These are phyloP conservation scores for Stenotaenia linearis DNA, from an alignment of 2,888 invertebrate genomes.

Conservation along the genomic window DNA sequence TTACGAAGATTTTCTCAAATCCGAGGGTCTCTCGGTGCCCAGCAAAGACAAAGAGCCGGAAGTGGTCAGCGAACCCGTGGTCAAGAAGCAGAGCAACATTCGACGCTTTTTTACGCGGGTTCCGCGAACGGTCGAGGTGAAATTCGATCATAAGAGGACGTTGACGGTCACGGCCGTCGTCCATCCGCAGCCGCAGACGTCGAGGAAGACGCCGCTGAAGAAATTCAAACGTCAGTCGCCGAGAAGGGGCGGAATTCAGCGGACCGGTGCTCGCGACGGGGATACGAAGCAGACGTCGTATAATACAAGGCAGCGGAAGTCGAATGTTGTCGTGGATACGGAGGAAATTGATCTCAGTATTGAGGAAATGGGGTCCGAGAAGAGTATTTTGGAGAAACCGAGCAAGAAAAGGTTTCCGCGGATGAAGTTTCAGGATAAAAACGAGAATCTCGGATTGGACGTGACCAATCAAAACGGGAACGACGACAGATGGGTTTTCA, in stretches of 20 bases:
- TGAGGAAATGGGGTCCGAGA: slow-evolving; percentile 1
- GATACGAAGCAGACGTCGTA: neutral
- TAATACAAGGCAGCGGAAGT: slow-evolving; percentile 22
- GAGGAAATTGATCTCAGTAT: slow-evolving; percentile 30
- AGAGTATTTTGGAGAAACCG: neutral
- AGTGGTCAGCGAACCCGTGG: neutral
- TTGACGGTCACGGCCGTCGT: slow-evolving; percentile 31
- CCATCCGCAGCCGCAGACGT: slow-evolving; percentile 30
- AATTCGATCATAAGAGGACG: slow-evolving; percentile 29
- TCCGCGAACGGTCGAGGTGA: slow-evolving; percentile 29
- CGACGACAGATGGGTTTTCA: neutral
- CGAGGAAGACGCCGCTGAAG: neutral
- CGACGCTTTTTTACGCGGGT: slow-evolving; percentile 28
- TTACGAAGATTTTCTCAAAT: slow-evolving; percentile 31
- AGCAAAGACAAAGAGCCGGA: neutral
- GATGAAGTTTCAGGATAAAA: neutral
- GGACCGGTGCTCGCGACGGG: neutral
- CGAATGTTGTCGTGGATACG: slow-evolving; percentile 29
- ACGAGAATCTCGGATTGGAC: neutral
- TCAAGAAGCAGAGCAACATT: slow-evolving; percentile 30
- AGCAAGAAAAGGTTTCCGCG: slow-evolving; percentile 2
- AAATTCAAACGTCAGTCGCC: neutral
- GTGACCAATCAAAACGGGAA: neutral
- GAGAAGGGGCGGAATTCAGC: neutral
- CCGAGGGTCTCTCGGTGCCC: slow-evolving; percentile 21